phyloP scores from a whole-genome alignment of 2,113 vertebrate species.

The Alouatta palliata region DNA sequence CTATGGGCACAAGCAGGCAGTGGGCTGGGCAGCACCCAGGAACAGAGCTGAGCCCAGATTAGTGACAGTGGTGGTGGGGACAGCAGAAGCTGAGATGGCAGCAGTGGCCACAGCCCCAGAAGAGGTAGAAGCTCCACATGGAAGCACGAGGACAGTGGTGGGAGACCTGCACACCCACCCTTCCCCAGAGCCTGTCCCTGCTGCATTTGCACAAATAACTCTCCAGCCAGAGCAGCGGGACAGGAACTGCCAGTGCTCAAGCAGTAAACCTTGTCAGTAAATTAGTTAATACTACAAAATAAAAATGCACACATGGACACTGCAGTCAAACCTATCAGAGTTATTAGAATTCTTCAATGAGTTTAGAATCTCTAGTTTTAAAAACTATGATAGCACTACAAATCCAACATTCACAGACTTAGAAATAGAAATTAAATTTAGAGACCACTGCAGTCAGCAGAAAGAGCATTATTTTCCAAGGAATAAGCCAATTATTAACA shows the following conservation, averaged over 20 bases:
- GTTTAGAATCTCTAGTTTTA: neutral
- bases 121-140: neutral
- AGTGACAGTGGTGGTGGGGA: neutral
- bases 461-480: neutral
- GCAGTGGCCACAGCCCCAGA: neutral
- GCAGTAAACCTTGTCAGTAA: neutral
- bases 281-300: neutral
- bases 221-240: neutral
- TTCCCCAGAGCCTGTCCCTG: neutral
- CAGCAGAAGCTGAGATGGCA: neutral
- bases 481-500: slow-evolving; percentile 1
- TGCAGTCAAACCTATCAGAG: neutral
- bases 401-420: neutral
- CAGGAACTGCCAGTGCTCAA: neutral
- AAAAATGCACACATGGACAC: neutral
- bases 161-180: rapidly evolving
- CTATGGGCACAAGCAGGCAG: neutral
- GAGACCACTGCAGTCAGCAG: neutral
- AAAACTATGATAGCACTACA: neutral
- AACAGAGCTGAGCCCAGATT: neutral
- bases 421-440: neutral
- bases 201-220: neutral
- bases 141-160: rapidly evolving
- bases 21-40: neutral
- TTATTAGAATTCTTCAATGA: neutral